A percentile compares a stretch with the other conserved stretches of the same genome.
Evolutionary conservation across 2,797 vertebrate genomes (phyloP).

Genomic region (Tokudaia tokunoshimensis): DNA sequence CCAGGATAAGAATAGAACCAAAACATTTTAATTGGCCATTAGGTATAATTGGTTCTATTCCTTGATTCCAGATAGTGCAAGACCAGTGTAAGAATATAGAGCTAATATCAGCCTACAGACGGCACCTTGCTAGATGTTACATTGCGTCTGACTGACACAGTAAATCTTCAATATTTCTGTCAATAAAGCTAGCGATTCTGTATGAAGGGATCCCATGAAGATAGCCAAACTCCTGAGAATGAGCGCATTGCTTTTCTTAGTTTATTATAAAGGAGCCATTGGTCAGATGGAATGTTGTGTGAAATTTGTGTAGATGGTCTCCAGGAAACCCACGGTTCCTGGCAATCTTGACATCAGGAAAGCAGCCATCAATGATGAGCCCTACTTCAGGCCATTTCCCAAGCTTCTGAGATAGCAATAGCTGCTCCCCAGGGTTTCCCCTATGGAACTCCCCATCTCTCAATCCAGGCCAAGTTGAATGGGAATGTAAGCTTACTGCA

Average conservation of each 20-base stretch:
- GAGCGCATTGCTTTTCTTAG: background rate
- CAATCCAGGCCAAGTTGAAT: background rate
- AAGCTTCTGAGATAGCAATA: background rate
- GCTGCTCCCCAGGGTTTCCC: background rate
- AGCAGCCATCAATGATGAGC: background rate
- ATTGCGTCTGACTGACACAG: background rate
- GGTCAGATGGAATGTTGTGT: background rate
- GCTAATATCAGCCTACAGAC: background rate
- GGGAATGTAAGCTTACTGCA: background rate
- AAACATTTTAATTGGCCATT: slow-evolving; percentile 4
- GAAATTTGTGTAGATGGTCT: background rate
- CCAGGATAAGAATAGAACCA: background rate
- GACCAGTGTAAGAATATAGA: background rate
- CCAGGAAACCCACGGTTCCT: background rate
- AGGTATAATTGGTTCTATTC: slow-evolving; percentile 2
- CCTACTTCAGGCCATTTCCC: background rate
- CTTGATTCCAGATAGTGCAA: background rate
- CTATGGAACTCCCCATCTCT: background rate
- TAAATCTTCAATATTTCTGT: background rate
- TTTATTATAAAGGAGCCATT: background rate
- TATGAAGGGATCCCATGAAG: background rate
- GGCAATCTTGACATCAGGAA: background rate
- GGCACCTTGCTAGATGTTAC: background rate
- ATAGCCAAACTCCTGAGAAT: background rate
- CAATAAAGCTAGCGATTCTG: background rate